These are phyloP conservation scores for Dinomys branickii DNA, from an alignment of 2,113 vertebrate genomes.

Conservation along the genomic window DNA sequence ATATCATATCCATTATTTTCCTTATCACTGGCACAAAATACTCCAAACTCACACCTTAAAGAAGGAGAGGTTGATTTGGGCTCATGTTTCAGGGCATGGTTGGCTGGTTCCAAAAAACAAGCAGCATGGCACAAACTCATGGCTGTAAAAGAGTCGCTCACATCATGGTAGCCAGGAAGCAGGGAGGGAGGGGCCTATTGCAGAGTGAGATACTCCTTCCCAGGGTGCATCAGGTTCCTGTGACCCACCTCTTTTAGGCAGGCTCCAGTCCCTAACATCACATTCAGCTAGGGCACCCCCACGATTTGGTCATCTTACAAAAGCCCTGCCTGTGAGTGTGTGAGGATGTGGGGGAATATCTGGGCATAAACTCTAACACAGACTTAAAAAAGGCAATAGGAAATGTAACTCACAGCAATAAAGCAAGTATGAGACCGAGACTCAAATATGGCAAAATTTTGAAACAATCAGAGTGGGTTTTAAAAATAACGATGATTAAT, in stretches of 20 bases:
- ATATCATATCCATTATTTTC: not conserved
- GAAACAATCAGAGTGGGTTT: slow-evolving; percentile 21
- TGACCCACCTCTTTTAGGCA: not conserved
- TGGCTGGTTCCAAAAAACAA: not conserved
- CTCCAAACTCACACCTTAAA: not conserved
- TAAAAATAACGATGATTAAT: slow-evolving; percentile 60
- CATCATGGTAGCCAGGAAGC: not conserved
- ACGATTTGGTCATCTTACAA: not conserved
- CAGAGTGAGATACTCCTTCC: not conserved
- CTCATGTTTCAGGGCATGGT: not conserved
- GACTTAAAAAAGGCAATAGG: not conserved
- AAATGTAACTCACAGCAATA: not conserved
- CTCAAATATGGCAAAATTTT: not conserved
- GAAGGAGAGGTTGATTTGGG: too few species aligned
- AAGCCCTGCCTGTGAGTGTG: not conserved
- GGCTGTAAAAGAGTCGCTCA: not conserved
- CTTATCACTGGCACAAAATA: not conserved
- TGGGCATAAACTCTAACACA: not conserved
- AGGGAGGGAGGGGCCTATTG: not conserved
- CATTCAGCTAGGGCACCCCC: not conserved
- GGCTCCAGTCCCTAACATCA: not conserved
- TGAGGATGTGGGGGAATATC: not conserved
- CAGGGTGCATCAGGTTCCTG: not conserved
- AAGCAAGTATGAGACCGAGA: slow-evolving; percentile 2
- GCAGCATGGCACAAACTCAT: not conserved